Percentiles rank a stretch among this genome's conserved stretches.
phyloP scores from a whole-genome alignment of 92 coral and sea anemone species.

The Palythoa grandiflora region DNA sequence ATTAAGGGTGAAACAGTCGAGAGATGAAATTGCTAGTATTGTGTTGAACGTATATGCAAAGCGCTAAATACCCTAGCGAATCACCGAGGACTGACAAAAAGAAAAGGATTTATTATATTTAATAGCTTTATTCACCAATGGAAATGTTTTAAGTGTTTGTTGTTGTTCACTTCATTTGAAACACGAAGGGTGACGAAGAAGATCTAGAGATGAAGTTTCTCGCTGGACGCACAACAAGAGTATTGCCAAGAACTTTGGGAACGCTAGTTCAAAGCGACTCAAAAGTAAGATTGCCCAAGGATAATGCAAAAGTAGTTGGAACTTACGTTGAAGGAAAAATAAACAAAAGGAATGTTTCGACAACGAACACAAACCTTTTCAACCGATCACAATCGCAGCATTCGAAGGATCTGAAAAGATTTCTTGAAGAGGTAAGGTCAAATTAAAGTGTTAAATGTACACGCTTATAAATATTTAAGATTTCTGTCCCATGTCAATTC shows the following conservation, averaged over 20 bases:
- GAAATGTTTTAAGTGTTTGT: not conserved
- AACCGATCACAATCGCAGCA: conserved; percentile 51
- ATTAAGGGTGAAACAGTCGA: not conserved
- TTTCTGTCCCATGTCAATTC: not conserved
- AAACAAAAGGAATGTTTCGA: conserved; percentile 31
- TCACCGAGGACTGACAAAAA: not conserved
- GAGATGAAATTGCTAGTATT: not conserved
- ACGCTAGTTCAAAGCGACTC: conserved; percentile 41
- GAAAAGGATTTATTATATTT: not conserved
- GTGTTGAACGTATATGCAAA: not conserved
- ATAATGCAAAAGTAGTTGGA: not conserved
- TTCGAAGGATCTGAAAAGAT: conserved; percentile 77
- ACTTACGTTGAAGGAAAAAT: conserved; percentile 21
- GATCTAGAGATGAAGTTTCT: conserved; percentile 36
- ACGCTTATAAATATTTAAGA: not conserved
- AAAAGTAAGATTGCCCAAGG: conserved; percentile 33
- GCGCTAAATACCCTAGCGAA: not conserved
- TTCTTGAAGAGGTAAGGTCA: conserved; percentile 88
- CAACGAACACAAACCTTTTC: conserved; percentile 51
- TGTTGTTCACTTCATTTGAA: not conserved
- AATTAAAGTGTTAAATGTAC: not conserved
- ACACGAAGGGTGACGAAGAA: not conserved
- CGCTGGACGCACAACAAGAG: conserved; percentile 36
- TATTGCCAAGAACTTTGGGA: conserved; percentile 42
- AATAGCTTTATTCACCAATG: not conserved